A percentile compares a stretch with the other conserved stretches of the same genome.
Conservation (phyloP, 2,888 invertebrate genomes). For the Cosmorhoe ocellata region DNA sequence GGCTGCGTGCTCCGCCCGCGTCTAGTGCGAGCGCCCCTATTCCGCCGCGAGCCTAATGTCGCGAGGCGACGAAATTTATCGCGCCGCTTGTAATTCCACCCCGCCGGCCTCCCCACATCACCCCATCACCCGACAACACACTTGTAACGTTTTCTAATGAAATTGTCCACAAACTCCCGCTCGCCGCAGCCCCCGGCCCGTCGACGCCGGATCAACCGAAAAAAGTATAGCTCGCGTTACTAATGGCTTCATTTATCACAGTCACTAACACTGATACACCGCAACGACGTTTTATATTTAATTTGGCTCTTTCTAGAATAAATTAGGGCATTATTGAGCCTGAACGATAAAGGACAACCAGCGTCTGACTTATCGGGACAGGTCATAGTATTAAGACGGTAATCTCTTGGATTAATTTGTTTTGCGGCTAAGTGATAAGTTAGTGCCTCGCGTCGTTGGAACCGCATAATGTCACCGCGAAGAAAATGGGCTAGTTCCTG, state of each 20-base stretch:
- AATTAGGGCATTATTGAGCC: conserved; percentile 77
- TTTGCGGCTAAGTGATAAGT: conserved; percentile 76
- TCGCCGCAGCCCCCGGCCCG: conserved; percentile 72
- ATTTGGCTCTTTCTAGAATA: conserved; percentile 78
- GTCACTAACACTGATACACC: conserved; percentile 82
- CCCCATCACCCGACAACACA: conserved; percentile 74
- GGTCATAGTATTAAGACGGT: conserved; percentile 68
- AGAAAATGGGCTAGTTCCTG: conserved; percentile 46
- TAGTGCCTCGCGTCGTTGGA: conserved; percentile 50
- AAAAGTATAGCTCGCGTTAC: conserved; percentile 81
- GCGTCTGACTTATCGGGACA: conserved; percentile 69
- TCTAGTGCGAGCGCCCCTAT: conserved; percentile 51
- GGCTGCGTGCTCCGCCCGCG: conserved; percentile 35
- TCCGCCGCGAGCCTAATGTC: conserved; percentile 71
- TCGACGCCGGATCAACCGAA: conserved; percentile 79
- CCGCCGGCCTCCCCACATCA: conserved; percentile 61
- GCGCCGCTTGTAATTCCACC: conserved; percentile 76
- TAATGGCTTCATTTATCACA: conserved; percentile 83
- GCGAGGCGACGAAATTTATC: conserved; percentile 79
- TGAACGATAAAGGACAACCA: conserved; percentile 70
- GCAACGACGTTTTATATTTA: conserved; percentile 82
- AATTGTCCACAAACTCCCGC: conserved; percentile 79
- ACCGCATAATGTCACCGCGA: conserved; percentile 55
- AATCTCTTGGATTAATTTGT: conserved; percentile 76
- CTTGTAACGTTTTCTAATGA: conserved; percentile 82